Conservation (phyloP, 2,113 vertebrate species). For the Neodontobutis hainanensis region DNA sequence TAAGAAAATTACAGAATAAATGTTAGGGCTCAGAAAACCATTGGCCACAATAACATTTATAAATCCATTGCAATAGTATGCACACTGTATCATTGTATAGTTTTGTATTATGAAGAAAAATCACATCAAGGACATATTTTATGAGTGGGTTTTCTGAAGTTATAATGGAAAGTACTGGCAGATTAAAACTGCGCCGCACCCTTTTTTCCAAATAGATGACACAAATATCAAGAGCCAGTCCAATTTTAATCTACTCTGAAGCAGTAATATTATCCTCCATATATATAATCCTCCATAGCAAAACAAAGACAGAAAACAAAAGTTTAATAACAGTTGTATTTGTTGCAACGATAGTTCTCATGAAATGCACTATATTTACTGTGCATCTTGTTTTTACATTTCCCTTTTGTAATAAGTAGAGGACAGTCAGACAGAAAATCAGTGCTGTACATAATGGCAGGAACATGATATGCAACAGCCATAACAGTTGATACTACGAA, state of each 20-base stretch:
- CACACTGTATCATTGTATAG: too few relatives aligned
- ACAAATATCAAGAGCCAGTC: neutral
- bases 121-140: too few relatives aligned
- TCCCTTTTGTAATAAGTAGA: conserved; percentile 27
- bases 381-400: conserved; percentile 17
- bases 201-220: neutral
- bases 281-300: conserved; percentile 17
- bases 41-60: too few relatives aligned
- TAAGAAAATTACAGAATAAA: too few relatives aligned
- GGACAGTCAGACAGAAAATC: conserved; percentile 37
- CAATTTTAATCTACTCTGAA: neutral
- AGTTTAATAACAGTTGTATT: conserved; percentile 13
- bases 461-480: conserved; percentile 59
- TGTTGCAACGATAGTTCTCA: conserved; percentile 19
- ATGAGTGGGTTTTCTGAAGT: neutral
- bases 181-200: neutral
- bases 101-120: too few relatives aligned
- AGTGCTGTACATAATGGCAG: conserved; percentile 46
- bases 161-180: neutral
- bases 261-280: conserved; percentile 4
- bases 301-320: conserved; percentile 3
- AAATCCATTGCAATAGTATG: too few relatives aligned
- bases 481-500: conserved; percentile 51
- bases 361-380: neutral
- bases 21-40: too few relatives aligned